phyloP scores from a whole-genome alignment of 2,113 vertebrate species.

The Rana temporaria region DNA sequence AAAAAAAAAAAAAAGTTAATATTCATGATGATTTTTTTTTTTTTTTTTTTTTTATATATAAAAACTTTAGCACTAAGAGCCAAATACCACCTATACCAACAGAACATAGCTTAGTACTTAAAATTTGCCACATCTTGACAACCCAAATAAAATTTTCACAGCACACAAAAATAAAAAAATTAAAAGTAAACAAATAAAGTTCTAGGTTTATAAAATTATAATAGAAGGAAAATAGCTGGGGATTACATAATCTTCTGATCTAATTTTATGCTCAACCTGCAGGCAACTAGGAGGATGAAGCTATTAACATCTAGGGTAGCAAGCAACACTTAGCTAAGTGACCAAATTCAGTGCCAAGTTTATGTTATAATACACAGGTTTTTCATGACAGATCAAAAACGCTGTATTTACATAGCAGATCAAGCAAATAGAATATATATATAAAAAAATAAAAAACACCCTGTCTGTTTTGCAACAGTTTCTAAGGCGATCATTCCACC shows the following conservation, averaged over 20 bases:
- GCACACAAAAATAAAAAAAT: not conserved
- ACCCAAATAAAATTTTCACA: not conserved
- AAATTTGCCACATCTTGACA: not conserved
- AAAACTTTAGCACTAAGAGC: no score
- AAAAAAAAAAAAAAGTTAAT: no score
- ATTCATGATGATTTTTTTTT: no score
- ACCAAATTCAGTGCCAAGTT: not conserved
- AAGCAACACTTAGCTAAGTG: not conserved
- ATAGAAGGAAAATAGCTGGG: not conserved
- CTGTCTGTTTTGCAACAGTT: no score
- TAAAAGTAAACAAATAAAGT: not conserved
- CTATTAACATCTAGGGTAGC: not conserved
- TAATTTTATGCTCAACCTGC: not conserved
- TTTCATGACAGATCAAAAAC: conserved; percentile 8
- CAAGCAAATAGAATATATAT: not conserved
- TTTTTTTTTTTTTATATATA: no score
- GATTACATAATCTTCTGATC: conserved; percentile 4
- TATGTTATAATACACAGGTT: not conserved
- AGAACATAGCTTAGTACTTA: no score
- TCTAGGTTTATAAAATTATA: not conserved
- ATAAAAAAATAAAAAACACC: no score
- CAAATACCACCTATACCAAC: no score
- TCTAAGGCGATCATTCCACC: no score
- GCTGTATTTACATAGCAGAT: not conserved
- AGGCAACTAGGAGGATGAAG: not conserved